phyloP scores from a whole-genome alignment of 2,797 vertebrate genomes.

The Hemitrygon akajei region DNA sequence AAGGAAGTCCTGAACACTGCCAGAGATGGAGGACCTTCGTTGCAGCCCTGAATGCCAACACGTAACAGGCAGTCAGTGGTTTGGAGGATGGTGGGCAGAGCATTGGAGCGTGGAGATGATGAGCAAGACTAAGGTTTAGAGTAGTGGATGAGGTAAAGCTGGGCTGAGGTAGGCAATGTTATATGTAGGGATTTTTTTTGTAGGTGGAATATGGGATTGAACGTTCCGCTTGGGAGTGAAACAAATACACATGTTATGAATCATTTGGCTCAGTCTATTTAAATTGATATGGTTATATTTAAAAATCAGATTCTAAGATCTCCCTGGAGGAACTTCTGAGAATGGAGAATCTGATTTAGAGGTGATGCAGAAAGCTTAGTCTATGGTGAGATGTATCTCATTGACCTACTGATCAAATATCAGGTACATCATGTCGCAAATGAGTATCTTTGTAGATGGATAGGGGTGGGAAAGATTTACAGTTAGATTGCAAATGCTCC shows the following conservation, averaged over 20 bases:
- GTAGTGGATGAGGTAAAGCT: not conserved
- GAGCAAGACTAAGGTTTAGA: not conserved
- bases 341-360: not conserved
- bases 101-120: not conserved
- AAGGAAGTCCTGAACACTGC: too few relatives aligned
- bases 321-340: not conserved
- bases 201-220: not conserved
- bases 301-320: not conserved
- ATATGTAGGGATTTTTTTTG: not conserved
- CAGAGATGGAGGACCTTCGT: too few relatives aligned
- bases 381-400: too few relatives aligned
- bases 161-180: not conserved
- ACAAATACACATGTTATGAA: not conserved
- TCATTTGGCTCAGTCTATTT: not conserved
- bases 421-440: not conserved
- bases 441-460: not conserved
- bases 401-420: not conserved
- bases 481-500: not conserved
- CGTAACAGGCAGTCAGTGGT: too few relatives aligned
- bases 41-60: too few relatives aligned
- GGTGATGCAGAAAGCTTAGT: not conserved
- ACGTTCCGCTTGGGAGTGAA: not conserved
- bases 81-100: not conserved
- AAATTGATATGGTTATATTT: not conserved
- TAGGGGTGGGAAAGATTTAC: not conserved